Evolutionary conservation across 2,113 vertebrate genomes (phyloP), one percentile per base, ranked within the genome.

Genomic region (Heterotis niloticus): DNA sequence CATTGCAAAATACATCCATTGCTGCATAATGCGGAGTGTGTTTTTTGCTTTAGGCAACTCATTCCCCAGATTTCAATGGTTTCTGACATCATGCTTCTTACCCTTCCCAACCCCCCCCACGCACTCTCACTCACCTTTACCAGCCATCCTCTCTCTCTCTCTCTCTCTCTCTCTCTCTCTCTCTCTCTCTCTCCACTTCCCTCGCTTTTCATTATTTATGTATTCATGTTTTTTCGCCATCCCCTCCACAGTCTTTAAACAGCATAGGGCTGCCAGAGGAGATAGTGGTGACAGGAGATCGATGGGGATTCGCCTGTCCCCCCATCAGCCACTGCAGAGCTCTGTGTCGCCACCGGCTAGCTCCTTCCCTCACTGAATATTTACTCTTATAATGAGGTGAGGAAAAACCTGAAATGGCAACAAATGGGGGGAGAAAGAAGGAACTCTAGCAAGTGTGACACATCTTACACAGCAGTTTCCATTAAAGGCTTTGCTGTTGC

Each of bases 261-360:
- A 72, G 70, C 70, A 24, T 44, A 54, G 51, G 52, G 71, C 54
- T 57, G 71, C 71, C 71, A 34, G 73, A 57, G 73, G 73, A 62
- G 73, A 75, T 75, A 62, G 59, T 26, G 28, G 73, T 34, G 73
- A 75, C 73, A 62, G 73, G 26, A 75, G 73, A 75, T 75, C 59
- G 57, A 75, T 75, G 59, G 73, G 73, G 28, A 62, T 34, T 75
- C 26, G 24, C 28, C 59, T 0, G 17, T 56, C 57, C 16, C n/a
- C 73, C 73, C 54, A n/a, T 73, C 52, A 54, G 52, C 23, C 71
- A 14, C 64, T 10, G n/a, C 64, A 10, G 18, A 65, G 64, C 18
- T 65, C 64, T 65, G 64, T 20, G 64, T 44, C 56, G 71, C 59
- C 59, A 62, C 71, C 56, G 71, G 52, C 54, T 56, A 57, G 34